A percentile compares a stretch with the other conserved stretches of the same genome.
Conservation (phyloP, 2,113 vertebrate species). For the Orientallactaga bullata region DNA sequence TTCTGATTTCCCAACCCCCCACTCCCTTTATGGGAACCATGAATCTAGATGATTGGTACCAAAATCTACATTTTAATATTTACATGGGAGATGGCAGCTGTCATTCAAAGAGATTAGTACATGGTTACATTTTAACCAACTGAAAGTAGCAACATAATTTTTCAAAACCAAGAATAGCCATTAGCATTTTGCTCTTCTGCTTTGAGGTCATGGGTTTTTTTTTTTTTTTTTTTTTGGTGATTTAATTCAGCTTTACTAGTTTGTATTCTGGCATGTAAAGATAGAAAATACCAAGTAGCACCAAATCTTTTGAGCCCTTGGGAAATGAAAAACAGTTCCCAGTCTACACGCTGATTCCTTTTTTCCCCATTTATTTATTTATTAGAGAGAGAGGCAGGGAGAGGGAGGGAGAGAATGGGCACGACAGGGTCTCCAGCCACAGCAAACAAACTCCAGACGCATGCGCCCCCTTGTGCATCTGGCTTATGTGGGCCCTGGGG, state of each 20-base stretch:
- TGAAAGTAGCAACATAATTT: not conserved
- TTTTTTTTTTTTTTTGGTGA: not conserved
- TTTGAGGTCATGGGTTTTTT: not conserved
- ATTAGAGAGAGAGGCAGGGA: too few relatives aligned
- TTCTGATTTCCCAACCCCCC: not conserved
- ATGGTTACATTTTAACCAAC: not conserved
- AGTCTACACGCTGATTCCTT: not conserved
- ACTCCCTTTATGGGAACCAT: not conserved
- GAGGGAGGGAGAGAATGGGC: too few relatives aligned
- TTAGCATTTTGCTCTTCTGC: not conserved
- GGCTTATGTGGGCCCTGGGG: too few relatives aligned
- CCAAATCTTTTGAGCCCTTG: not conserved
- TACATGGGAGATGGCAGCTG: not conserved
- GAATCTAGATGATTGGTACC: not conserved
- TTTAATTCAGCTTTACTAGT: not conserved
- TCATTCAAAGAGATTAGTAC: not conserved
- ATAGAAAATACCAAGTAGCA: not conserved
- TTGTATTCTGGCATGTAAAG: not conserved
- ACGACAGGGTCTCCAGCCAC: too few relatives aligned
- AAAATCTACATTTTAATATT: not conserved
- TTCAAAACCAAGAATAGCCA: slow-evolving; percentile 19
- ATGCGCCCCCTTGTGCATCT: too few relatives aligned
- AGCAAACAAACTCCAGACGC: too few relatives aligned
- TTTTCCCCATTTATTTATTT: too few relatives aligned
- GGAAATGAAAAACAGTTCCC: slow-evolving; percentile 40